phyloP scores from a whole-genome alignment of 2,797 vertebrate genomes.

The Menidia menidia region DNA sequence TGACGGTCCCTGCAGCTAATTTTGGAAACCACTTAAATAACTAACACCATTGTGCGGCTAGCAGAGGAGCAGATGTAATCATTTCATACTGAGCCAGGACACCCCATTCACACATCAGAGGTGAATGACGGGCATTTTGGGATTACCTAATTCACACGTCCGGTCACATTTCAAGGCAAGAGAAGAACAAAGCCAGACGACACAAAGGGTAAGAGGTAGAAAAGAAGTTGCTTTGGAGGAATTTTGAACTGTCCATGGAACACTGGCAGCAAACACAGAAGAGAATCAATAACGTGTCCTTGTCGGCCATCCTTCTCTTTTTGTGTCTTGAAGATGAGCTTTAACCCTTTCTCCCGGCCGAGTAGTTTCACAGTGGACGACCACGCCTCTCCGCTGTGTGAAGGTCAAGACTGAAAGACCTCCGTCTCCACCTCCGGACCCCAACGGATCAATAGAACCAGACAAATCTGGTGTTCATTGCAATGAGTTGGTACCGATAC shows the following conservation, averaged over 20 bases:
- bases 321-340: constrained; percentile 55
- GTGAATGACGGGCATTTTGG: constrained; percentile 46
- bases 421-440: neutral
- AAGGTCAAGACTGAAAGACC: constrained; percentile 31
- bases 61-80: constrained; percentile 47
- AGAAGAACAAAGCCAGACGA: constrained; percentile 29
- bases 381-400: constrained; percentile 9
- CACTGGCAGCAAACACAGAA: constrained; percentile 42
- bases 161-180: constrained; percentile 30
- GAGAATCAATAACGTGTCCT: constrained; percentile 76
- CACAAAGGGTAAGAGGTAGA: constrained; percentile 7
- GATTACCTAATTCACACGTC: constrained; percentile 49
- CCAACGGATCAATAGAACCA: constrained; percentile 50
- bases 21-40: constrained; percentile 39
- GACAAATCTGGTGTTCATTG: constrained; percentile 43
- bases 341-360: constrained; percentile 49
- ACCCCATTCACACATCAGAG: constrained; percentile 52
- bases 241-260: constrained; percentile 56
- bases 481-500: constrained; percentile 43
- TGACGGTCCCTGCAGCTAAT: constrained; percentile 19
- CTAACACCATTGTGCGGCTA: constrained; percentile 43
- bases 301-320: constrained; percentile 70
- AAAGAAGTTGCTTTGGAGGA: constrained; percentile 57
- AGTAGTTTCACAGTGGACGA: constrained; percentile 11
- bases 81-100: constrained; percentile 30